Evolutionary conservation across 1,140 invertebrate genomes (phyloP).

Genomic region (Lepidostoma basale): DNA sequence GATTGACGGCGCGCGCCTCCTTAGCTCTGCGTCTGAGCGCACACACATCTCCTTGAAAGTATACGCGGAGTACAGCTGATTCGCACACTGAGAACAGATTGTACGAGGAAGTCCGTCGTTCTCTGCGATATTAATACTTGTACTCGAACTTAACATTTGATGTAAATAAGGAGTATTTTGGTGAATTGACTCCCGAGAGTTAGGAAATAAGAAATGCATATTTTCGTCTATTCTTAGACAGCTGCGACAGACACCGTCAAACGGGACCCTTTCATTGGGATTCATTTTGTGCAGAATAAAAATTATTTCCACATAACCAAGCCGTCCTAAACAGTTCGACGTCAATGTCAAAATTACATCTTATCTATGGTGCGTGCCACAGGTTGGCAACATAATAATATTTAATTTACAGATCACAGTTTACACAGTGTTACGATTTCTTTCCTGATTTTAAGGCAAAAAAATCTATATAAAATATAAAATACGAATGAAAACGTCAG

Average conservation of each 20-base stretch:
- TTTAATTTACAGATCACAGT: too few relatives aligned
- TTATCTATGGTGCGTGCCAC: too few relatives aligned
- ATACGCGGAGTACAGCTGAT: neutral
- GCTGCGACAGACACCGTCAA: conserved; percentile 8
- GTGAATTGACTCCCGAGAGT: neutral
- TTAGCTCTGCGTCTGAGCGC: neutral
- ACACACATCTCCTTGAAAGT: conserved; percentile 6
- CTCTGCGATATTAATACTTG: neutral
- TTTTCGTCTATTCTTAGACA: neutral
- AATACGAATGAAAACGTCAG: too few relatives aligned
- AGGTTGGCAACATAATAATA: too few relatives aligned
- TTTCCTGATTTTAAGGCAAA: too few relatives aligned
- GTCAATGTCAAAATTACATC: too few relatives aligned
- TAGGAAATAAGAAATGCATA: neutral
- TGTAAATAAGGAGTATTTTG: neutral
- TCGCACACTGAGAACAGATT: neutral
- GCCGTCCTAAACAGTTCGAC: too few relatives aligned
- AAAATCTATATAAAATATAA: too few relatives aligned
- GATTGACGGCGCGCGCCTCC: neutral
- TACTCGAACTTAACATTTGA: neutral
- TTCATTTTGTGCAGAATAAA: too few relatives aligned
- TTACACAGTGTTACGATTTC: too few relatives aligned
- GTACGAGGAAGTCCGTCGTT: neutral
- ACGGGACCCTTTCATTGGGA: too few relatives aligned
- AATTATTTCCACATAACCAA: too few relatives aligned